Conservation (phyloP, 2,113 vertebrate species). For the Vulpes lagopus region DNA sequence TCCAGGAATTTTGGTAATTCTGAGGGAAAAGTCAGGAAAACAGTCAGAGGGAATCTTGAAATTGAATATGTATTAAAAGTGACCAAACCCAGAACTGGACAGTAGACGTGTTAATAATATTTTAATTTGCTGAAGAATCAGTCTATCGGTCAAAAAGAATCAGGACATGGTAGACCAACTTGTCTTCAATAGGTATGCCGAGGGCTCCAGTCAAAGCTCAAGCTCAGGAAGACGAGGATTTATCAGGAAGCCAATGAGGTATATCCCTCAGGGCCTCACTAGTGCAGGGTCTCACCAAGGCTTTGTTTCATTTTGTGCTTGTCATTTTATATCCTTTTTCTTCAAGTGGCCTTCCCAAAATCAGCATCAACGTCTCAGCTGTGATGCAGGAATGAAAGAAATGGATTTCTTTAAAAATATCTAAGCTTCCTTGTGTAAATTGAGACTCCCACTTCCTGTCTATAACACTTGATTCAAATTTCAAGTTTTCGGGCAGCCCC, state of each 20-base stretch:
- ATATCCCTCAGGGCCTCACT: neutral
- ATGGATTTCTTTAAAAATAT: neutral
- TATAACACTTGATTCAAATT: neutral
- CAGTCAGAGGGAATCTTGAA: neutral
- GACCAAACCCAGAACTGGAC: neutral
- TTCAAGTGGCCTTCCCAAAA: neutral
- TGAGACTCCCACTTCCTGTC: neutral
- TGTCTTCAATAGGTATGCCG: neutral
- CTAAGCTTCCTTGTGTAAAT: neutral
- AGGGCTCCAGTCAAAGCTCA: accelerated
- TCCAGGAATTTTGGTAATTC: neutral
- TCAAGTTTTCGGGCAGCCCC: neutral
- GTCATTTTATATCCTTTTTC: neutral
- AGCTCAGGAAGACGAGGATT: neutral
- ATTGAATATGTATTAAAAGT: neutral
- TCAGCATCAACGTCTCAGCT: neutral
- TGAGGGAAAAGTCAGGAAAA: neutral
- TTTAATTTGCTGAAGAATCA: neutral
- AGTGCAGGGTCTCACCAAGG: neutral
- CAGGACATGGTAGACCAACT: neutral
- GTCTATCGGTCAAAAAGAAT: neutral
- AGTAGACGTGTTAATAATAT: neutral
- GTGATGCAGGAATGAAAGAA: neutral
- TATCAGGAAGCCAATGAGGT: neutral
- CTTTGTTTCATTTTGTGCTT: neutral